These are phyloP conservation scores for Scatophagus argus DNA, from an alignment of 2,113 vertebrate genomes.

Conservation along the genomic window DNA sequence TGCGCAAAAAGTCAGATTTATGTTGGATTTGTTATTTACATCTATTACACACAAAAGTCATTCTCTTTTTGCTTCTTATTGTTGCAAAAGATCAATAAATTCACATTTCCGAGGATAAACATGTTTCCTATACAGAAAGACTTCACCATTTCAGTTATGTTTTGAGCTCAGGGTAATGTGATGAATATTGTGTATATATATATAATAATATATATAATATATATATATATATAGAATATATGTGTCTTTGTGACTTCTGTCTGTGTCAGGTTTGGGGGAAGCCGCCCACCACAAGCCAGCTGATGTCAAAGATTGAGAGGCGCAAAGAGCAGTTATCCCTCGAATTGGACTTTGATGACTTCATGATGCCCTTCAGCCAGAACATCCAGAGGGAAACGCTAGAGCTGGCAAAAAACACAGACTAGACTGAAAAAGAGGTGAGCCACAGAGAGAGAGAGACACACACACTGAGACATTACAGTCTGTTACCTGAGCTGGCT, in stretches of 20 bases:
- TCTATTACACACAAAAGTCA: neutral
- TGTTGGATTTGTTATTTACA: neutral
- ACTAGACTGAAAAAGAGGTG: constrained; percentile 42
- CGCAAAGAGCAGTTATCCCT: constrained; percentile 75
- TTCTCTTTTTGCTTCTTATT: neutral
- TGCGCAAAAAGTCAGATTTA: neutral
- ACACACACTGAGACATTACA: neutral
- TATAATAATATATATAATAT: too few relatives aligned
- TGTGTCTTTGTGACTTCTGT: neutral
- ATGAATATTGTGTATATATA: too few relatives aligned
- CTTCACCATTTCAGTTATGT: too few relatives aligned
- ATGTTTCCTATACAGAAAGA: neutral
- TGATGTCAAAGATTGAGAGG: constrained; percentile 84
- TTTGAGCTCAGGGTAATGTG: too few relatives aligned
- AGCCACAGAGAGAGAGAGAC: constrained; percentile 33
- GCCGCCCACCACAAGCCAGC: constrained; percentile 83
- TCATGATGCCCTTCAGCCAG: constrained; percentile 86
- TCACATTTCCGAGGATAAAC: too few relatives aligned
- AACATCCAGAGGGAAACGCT: constrained; percentile 78
- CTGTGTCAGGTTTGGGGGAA: constrained; percentile 86
- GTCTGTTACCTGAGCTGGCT: neutral
- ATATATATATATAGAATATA: too few relatives aligned
- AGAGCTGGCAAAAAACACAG: constrained; percentile 55
- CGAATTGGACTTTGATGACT: constrained; percentile 86
- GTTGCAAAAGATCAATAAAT: neutral